Evolutionary conservation across 1,140 invertebrate species (phyloP).

Genomic region (Megathymus violae): DNA sequence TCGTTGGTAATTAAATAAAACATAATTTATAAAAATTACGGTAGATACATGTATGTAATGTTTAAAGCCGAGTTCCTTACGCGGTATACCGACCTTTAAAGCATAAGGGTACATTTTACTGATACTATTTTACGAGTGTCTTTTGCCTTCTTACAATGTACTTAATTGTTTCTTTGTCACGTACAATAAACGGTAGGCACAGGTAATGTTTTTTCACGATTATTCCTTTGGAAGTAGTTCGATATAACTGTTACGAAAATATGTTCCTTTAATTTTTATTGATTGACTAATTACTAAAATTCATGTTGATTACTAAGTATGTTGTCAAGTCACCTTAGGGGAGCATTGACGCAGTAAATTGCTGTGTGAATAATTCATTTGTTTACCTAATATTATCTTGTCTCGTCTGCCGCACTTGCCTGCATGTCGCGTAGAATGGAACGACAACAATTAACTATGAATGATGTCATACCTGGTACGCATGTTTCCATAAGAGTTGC

Average conservation of each 20-base stretch:
- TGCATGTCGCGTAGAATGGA: slow-evolving; percentile 29
- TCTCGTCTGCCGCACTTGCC: slow-evolving; percentile 15
- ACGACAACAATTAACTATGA: slow-evolving; percentile 41
- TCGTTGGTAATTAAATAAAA: too few species aligned
- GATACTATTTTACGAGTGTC: not conserved
- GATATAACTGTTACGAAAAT: not conserved
- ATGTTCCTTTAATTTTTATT: not conserved
- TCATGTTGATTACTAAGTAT: not conserved
- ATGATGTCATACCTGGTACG: slow-evolving; percentile 60
- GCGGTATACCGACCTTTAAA: not conserved
- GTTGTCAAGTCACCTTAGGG: slow-evolving; percentile 2
- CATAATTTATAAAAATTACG: too few species aligned
- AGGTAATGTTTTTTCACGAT: not conserved
- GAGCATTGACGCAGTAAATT: slow-evolving; percentile 1
- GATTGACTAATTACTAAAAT: too few species aligned
- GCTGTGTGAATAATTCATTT: slow-evolving; percentile 16
- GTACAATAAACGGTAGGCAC: not conserved
- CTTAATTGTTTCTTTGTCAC: not conserved
- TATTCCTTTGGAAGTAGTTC: not conserved
- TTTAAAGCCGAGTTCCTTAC: not conserved
- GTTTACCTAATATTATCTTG: slow-evolving; percentile 26
- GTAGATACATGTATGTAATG: not conserved
- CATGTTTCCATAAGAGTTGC: slow-evolving; percentile 59
- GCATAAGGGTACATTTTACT: not conserved
- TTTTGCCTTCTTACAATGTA: not conserved